phyloP scores from a whole-genome alignment of 2,888 invertebrate species.

The Gryllus longicercus region DNA sequence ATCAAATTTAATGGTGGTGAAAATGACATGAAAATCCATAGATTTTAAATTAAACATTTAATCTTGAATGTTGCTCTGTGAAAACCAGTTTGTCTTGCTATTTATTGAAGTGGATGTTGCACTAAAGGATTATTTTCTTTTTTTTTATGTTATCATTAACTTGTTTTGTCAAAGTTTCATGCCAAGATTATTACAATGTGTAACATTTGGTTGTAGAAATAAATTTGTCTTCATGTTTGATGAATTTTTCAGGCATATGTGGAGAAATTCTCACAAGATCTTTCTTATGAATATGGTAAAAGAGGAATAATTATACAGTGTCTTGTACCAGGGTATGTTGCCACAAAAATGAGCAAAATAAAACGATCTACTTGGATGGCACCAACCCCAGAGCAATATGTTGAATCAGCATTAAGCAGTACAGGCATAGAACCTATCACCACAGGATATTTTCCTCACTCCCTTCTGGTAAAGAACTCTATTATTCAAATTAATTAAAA shows the following conservation, averaged over 20 bases:
- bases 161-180: no score
- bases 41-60: no score
- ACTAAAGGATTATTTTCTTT: no score
- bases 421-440: slow-evolving; percentile 67
- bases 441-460: slow-evolving; percentile 73
- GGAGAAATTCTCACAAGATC: slow-evolving; percentile 73
- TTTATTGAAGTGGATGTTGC: no score
- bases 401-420: slow-evolving; percentile 65
- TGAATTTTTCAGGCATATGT: slow-evolving; percentile 63
- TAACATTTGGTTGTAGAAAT: background rate
- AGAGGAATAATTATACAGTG: slow-evolving; percentile 76
- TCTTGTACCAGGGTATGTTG: slow-evolving; percentile 82
- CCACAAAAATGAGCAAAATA: slow-evolving; percentile 87
- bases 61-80: no score
- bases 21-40: no score
- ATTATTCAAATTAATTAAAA: background rate
- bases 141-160: no score
- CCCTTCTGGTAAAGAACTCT: slow-evolving; percentile 51
- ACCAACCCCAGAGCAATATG: slow-evolving; percentile 69
- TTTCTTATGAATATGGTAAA: slow-evolving; percentile 69
- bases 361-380: slow-evolving; percentile 65
- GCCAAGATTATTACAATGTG: no score
- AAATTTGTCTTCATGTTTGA: background rate
- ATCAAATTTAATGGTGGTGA: no score
- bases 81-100: no score